Conservation (phyloP, 2,888 invertebrate species). For the Elegia similella region DNA sequence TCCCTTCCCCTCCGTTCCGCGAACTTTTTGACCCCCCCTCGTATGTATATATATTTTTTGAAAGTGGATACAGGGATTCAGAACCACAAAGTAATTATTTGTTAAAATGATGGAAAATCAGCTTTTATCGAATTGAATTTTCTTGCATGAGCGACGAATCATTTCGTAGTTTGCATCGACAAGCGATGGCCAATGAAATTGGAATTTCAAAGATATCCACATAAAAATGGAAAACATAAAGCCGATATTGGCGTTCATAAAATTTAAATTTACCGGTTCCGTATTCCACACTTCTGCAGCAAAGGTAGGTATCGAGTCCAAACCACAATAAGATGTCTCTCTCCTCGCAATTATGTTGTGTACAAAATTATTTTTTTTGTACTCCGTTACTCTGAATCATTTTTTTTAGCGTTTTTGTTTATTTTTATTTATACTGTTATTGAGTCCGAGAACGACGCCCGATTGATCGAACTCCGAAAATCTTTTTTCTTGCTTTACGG, state of each 20-base stretch:
- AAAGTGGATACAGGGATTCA: neutral
- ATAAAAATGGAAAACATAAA: conserved; percentile 18
- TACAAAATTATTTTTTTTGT: too few species aligned
- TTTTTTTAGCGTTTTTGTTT: too few species aligned
- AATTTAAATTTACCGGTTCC: conserved; percentile 18
- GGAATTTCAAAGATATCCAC: conserved; percentile 19
- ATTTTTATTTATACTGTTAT: too few species aligned
- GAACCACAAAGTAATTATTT: conserved; percentile 1
- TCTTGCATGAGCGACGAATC: conserved; percentile 5
- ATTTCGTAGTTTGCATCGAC: conserved; percentile 15
- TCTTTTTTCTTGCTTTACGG: too few species aligned
- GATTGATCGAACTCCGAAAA: too few species aligned
- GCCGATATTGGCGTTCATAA: conserved; percentile 18
- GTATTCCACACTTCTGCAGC: conserved; percentile 16
- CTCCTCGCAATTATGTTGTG: too few species aligned
- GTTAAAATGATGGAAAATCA: neutral
- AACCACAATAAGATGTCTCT: neutral
- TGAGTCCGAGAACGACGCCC: too few species aligned
- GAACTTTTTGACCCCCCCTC: too few species aligned
- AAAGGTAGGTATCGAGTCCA: neutral
- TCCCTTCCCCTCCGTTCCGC: too few species aligned
- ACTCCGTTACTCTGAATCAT: too few species aligned
- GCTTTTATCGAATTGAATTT: conserved; percentile 1
- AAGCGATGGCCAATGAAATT: conserved; percentile 15
- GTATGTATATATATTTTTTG: too few species aligned